Base-by-base conservation (phyloP, 2,113 vertebrate species). In the Cynopterus brachyotis region DNA sequence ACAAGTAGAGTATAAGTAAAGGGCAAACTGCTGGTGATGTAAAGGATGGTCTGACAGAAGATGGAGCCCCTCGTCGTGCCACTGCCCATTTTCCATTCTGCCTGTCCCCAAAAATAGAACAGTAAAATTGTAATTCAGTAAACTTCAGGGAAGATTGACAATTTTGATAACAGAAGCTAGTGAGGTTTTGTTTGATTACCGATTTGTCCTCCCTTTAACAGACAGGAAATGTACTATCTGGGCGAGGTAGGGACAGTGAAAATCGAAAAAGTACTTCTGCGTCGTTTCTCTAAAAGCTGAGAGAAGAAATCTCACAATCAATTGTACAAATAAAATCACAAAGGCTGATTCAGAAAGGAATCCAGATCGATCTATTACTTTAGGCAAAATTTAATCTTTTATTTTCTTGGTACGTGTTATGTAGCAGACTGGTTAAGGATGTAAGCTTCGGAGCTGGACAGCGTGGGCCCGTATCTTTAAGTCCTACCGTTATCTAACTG, bases 181-280 rank as follows among this genome's bases (percentile, higher is more conserved):
- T 89, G 28, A 26, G 79, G 37, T 88, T 88, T 90, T 81, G 42
- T 60, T 89, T 91, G 59, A 42, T 91, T 70, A 50, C 10, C 72
- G 28, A 28, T 89, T 57, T 57, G 82, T 73, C 37, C 42, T 62
- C 20, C 24, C 32, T 85, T 50, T 32, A 66, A 28, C 12, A 47
- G 73, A 59, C 11, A 81, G 35, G 35, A 86, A 92, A 67, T 30
- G 24, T 17, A 6, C 30, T 45, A 4, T 60, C 19, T 30, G 32
- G 66, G 24, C 12, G 47, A 12, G 24, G 20, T 79, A 28, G 40
- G 28, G 67, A 59, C 15, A 37, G 7, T 62, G n/a, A 75, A 79
- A 87, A 75, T 28, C 28, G 47, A 60, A 66, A 57, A 90, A 42
- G 4, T 28, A 4, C 26, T 59, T 76, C 42, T 73, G 85, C 32